Conservation (phyloP, 2,113 vertebrate genomes). For the Excalfactoria chinensis region DNA sequence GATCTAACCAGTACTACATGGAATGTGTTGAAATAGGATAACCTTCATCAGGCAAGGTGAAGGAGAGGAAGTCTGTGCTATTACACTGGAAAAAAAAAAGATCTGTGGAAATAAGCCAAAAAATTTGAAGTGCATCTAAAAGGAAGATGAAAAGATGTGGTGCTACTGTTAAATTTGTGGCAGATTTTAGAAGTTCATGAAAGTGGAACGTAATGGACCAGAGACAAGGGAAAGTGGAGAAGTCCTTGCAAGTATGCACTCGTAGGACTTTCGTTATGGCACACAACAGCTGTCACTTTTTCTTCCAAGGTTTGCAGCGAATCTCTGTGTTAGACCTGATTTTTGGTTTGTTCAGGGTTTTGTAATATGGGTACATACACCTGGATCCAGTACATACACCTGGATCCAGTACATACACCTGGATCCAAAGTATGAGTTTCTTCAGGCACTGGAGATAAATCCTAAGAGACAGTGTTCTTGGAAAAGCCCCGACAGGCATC, state of each 20-base stretch:
- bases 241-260: neutral
- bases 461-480: neutral
- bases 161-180: neutral
- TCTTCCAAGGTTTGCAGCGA: neutral
- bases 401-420: too few relatives aligned
- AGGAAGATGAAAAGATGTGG: neutral
- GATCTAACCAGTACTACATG: neutral
- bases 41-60: neutral
- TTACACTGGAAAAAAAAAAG: neutral
- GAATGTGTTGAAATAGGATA: constrained; percentile 4
- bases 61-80: neutral
- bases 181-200: neutral
- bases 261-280: neutral
- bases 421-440: too few relatives aligned
- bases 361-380: too few relatives aligned
- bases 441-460: neutral
- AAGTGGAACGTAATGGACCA: neutral
- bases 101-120: neutral
- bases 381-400: neutral
- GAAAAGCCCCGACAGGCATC: neutral
- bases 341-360: neutral
- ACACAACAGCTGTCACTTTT: neutral
- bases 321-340: neutral
- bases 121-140: neutral
- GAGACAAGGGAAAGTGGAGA: neutral